phyloP scores from a whole-genome alignment of 2,888 invertebrate genomes.

The Hydropsyche betteni region DNA sequence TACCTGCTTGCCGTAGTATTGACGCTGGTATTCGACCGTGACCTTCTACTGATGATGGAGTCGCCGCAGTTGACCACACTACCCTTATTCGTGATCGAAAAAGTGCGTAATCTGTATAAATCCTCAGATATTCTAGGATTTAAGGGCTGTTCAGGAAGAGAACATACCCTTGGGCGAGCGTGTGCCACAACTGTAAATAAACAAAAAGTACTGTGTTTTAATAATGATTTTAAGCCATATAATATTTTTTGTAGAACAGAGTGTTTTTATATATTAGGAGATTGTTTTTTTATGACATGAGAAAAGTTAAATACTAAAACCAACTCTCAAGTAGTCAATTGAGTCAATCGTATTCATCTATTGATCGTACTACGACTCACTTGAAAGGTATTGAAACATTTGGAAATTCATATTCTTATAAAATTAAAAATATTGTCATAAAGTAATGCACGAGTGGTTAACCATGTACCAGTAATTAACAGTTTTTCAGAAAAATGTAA shows the following conservation, averaged over 20 bases:
- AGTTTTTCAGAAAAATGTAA: no score
- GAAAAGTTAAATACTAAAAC: no score
- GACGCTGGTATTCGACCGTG: slow-evolving; percentile 87
- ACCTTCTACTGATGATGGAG: slow-evolving; percentile 85
- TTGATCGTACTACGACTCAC: no score
- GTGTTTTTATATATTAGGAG: neutral
- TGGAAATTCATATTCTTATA: no score
- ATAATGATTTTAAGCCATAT: neutral
- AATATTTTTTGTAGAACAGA: neutral
- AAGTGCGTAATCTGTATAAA: slow-evolving; percentile 83
- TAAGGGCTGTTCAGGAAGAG: slow-evolving; percentile 85
- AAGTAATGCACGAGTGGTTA: no score
- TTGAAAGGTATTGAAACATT: no score
- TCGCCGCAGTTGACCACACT: slow-evolving; percentile 90
- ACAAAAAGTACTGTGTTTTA: neutral
- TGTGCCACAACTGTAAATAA: slow-evolving; percentile 78
- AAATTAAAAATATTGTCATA: no score
- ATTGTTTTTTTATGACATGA: neutral
- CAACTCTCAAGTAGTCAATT: no score
- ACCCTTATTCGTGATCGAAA: slow-evolving; percentile 88
- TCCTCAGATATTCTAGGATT: slow-evolving; percentile 86
- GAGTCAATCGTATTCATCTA: no score
- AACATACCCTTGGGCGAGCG: slow-evolving; percentile 83
- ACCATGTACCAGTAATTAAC: no score
- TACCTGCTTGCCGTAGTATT: slow-evolving; percentile 86